Percentiles rank a stretch among this genome's conserved stretches.
phyloP scores from a whole-genome alignment of 92 coral and sea anemone genomes.

The Anthopleura xanthogrammica region DNA sequence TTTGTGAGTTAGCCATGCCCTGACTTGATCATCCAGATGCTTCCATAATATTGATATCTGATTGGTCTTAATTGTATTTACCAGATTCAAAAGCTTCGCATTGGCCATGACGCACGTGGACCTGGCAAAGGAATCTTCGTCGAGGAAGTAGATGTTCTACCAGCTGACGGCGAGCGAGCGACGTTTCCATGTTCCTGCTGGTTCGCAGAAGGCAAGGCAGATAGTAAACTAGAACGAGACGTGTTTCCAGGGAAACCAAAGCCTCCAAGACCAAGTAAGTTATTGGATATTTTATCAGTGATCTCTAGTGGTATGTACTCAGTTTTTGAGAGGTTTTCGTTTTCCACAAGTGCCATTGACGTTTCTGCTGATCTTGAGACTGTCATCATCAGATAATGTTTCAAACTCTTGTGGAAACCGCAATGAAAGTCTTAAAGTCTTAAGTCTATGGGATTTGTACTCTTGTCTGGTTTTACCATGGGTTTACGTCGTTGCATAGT shows the following conservation, averaged over 20 bases:
- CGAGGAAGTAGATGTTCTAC: constrained; percentile 86
- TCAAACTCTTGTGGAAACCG: too few species aligned
- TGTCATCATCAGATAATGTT: too few species aligned
- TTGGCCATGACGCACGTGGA: constrained; percentile 93
- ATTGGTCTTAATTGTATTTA: neutral
- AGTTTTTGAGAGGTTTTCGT: neutral
- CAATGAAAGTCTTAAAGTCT: too few species aligned
- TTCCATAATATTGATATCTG: neutral
- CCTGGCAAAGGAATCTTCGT: constrained; percentile 85
- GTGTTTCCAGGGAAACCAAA: constrained; percentile 76
- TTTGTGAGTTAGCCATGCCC: too few species aligned
- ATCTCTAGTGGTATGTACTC: neutral
- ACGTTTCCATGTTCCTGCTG: constrained; percentile 93
- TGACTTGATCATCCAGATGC: neutral
- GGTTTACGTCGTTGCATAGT: neutral
- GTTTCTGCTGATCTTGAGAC: too few species aligned
- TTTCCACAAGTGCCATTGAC: neutral
- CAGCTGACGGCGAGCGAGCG: constrained; percentile 83
- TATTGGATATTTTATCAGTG: neutral
- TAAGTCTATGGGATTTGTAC: too few species aligned
- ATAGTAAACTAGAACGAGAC: constrained; percentile 84
- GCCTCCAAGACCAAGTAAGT: constrained; percentile 87
- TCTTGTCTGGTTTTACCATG: too few species aligned
- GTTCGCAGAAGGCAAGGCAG: constrained; percentile 86
- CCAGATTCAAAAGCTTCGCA: constrained; percentile 79